Conservation (phyloP, 2,797 vertebrate genomes). For the Oryzias sinensis region DNA sequence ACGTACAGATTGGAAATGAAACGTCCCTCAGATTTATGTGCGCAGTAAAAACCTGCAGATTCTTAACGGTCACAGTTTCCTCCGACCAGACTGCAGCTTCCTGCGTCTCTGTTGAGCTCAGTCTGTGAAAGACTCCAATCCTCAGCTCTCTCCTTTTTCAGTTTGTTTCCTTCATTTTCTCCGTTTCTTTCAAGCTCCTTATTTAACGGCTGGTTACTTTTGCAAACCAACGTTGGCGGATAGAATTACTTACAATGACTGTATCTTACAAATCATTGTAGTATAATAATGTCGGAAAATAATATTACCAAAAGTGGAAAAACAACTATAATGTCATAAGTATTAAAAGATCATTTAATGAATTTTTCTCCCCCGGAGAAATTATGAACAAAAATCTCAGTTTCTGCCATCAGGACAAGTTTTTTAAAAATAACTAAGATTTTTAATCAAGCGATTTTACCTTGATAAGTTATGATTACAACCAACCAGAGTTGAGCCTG, state of each 20-base stretch:
- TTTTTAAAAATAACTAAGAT: no score
- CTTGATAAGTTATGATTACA: no score
- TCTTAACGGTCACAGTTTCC: constrained; percentile 76
- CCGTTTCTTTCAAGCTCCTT: no score
- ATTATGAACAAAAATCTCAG: no score
- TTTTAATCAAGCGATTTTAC: no score
- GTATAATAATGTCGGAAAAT: no score
- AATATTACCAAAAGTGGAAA: neutral
- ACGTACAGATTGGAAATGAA: constrained; percentile 77
- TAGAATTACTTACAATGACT: no score
- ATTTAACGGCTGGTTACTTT: no score
- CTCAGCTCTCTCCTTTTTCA: neutral
- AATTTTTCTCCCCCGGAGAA: neutral
- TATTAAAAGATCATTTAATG: neutral
- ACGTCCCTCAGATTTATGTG: constrained; percentile 79
- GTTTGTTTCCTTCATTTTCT: neutral
- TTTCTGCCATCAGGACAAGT: no score
- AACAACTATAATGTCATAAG: neutral
- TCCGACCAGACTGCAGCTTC: constrained; percentile 61
- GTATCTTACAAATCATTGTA: no score
- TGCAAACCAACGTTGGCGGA: no score
- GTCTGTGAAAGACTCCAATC: constrained; percentile 1
- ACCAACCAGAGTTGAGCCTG: no score
- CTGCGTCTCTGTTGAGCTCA: constrained; percentile 32
- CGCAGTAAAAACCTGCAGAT: constrained; percentile 73